Conservation (phyloP, 2,888 invertebrate genomes). For the Drosophila incognita region DNA sequence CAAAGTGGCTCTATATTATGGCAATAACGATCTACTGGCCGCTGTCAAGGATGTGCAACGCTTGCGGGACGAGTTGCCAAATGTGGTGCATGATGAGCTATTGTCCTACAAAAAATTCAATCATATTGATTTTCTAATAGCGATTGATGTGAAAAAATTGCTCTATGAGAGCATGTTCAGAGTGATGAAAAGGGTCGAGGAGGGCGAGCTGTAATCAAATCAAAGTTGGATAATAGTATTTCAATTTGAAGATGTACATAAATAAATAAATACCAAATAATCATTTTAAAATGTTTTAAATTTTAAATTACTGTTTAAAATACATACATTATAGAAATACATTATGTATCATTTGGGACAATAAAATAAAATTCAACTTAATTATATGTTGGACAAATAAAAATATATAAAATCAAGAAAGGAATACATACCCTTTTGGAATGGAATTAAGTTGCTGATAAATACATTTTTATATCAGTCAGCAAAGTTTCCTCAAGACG, state of each 20-base stretch:
- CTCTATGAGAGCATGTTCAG: slow-evolving; percentile 47
- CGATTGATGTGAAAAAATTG: slow-evolving; percentile 44
- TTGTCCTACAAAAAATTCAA: slow-evolving; percentile 45
- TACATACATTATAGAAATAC: not conserved
- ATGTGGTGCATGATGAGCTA: slow-evolving; percentile 62
- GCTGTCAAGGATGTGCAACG: slow-evolving; percentile 75
- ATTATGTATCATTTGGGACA: not conserved
- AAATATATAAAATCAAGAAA: not conserved
- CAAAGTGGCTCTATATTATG: slow-evolving; percentile 82
- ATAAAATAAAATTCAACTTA: not conserved
- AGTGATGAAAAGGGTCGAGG: slow-evolving; percentile 55
- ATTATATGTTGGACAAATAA: too few species aligned
- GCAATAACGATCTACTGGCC: slow-evolving; percentile 85
- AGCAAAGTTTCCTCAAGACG: not conserved
- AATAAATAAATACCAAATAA: not conserved
- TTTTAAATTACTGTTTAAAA: not conserved
- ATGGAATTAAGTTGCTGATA: not conserved
- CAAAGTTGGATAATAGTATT: not conserved
- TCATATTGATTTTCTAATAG: slow-evolving; percentile 56
- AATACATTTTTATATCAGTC: not conserved
- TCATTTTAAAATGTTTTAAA: not conserved
- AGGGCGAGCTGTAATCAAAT: slow-evolving; percentile 41
- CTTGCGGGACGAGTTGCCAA: slow-evolving; percentile 63
- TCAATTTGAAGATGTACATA: not conserved
- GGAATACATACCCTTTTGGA: not conserved